Evolutionary conservation across 2,797 vertebrate genomes (phyloP), one percentile per base, ranked within the genome.

Genomic region (Poeciliopsis turneri): DNA sequence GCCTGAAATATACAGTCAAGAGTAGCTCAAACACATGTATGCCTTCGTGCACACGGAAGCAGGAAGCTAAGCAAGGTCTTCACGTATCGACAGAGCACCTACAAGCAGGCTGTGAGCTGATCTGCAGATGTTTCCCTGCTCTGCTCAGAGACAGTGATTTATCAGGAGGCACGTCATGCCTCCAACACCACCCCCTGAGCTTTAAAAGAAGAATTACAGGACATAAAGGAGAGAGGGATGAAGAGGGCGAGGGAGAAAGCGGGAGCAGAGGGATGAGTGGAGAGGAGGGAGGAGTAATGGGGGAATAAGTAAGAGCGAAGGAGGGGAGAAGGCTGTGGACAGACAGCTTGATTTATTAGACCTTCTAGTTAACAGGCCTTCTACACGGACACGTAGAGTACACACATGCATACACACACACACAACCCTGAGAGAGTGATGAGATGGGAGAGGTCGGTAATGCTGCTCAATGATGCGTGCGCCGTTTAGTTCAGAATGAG

Each of bases 311-410:
- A 47, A 75, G 73, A 75, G 74, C 13, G 39, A 76, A 75, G 66
- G 81, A 78, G 36, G 53, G 75, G 84, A 95, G 94, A 95, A 82
- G 88, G 82, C 74, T 89, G 91, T 84, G 84, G 90, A 94, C 96
- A 97, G 97, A 97, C 96, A 97, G 95, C 92, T 96, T 97, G 97
- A 98, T 97, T 97, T 98, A 98, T 97, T 97, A 96, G 96, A 97
- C 97, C 97, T 96, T 97, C 96, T 96, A 96, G 96, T 97, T 97
- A 97, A 97, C 97, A 94, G 96, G 96, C 93, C 94, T 94, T 95
- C 95, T 95, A 96, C 95, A 95, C 96, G 93, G 94, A 94, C 96
- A 95, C 95, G 95, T 90, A 91, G 49, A 69, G 72, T 94, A 96
- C 74, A 82, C 79, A 84, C 74, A 85, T 36, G 39, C 41, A 77